These are phyloP conservation scores for Stichopus horrens DNA, from an alignment of 53 echinoderm and acorn worm genomes.

Conservation along the genomic window DNA sequence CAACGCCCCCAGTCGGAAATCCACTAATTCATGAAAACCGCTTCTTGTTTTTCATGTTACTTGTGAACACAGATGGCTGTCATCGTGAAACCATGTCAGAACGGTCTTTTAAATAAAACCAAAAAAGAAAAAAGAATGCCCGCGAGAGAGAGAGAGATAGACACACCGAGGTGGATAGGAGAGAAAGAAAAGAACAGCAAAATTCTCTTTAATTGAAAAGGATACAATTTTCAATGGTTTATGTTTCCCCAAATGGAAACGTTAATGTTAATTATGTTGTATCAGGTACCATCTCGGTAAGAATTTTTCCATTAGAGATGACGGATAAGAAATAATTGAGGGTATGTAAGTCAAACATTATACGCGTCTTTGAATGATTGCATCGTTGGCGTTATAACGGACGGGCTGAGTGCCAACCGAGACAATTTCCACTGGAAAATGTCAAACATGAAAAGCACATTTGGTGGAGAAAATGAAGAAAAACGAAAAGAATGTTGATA, in stretches of 20 bases:
- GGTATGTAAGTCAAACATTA: constrained; percentile 1
- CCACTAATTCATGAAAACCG: background rate
- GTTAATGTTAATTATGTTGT: background rate
- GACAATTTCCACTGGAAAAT: background rate
- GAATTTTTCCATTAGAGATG: constrained; percentile 5
- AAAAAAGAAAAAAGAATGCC: too few relatives aligned
- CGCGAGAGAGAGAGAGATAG: too few relatives aligned
- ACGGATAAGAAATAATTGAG: background rate
- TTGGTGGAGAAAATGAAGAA: background rate
- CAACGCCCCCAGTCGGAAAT: background rate
- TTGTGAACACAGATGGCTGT: background rate
- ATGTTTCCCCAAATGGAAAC: background rate
- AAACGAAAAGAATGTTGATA: background rate
- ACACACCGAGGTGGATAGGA: too few relatives aligned
- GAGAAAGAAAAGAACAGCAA: background rate
- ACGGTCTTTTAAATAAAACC: too few relatives aligned
- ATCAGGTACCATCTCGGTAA: constrained; percentile 1
- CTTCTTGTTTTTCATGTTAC: background rate
- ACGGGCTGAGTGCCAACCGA: background rate
- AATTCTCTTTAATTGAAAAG: background rate
- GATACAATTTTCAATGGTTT: constrained; percentile 6
- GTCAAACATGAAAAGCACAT: background rate
- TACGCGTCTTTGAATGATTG: background rate
- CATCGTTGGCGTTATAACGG: background rate
- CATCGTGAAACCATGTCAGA: too few relatives aligned